Percentiles rank a stretch among this genome's conserved stretches.
These are phyloP conservation scores for Acheta domesticus DNA, from an alignment of 2,888 invertebrate genomes.

Conservation along the genomic window DNA sequence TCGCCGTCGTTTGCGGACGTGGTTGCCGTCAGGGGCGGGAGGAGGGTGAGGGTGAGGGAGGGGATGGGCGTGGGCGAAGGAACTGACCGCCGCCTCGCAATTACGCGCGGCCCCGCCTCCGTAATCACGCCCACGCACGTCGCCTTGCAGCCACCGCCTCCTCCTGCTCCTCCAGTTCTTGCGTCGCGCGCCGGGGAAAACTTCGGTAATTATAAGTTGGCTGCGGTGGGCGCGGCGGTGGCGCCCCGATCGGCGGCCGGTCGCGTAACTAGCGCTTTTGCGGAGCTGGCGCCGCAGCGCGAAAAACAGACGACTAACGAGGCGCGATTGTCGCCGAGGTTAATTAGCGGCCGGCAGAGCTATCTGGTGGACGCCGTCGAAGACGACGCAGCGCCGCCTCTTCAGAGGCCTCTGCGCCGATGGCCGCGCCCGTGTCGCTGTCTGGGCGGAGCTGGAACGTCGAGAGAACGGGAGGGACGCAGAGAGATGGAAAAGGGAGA, in stretches of 20 bases:
- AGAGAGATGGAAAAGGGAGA: too few species aligned
- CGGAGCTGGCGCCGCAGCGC: neutral
- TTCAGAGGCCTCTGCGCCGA: too few species aligned
- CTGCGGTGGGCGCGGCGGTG: neutral
- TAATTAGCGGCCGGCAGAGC: slow-evolving; percentile 11
- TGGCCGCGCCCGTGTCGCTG: too few species aligned
- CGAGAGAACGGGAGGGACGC: too few species aligned
- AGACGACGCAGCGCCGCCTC: neutral
- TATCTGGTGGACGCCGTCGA: neutral
- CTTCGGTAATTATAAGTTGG: slow-evolving; percentile 18
- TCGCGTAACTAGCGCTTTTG: slow-evolving; percentile 18
- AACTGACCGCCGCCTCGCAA: neutral
- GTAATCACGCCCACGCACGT: neutral
- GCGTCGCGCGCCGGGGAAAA: neutral
- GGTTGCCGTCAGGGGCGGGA: neutral
- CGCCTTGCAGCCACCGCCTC: neutral
- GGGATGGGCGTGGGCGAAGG: neutral
- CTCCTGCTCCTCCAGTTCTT: too few species aligned
- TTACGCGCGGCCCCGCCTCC: neutral
- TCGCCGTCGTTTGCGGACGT: too few species aligned
- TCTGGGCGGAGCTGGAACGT: too few species aligned
- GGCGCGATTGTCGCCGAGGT: slow-evolving; percentile 18
- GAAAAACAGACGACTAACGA: slow-evolving; percentile 18
- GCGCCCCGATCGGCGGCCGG: neutral
- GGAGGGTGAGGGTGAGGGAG: neutral